These are phyloP conservation scores for Agrilus mali DNA, from an alignment of 2,888 invertebrate species.

Conservation along the genomic window DNA sequence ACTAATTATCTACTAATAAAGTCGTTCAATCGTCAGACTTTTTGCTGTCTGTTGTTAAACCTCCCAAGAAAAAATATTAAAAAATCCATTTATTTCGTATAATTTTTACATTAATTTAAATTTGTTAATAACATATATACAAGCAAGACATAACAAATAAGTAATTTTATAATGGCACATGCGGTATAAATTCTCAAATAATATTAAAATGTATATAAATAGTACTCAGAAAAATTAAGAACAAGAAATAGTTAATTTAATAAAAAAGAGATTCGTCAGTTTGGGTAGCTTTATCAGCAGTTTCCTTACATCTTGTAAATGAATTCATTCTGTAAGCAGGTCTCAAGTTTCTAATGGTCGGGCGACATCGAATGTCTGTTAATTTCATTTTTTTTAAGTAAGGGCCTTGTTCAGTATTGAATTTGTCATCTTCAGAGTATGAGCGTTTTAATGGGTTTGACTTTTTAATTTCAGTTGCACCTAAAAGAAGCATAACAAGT, in stretches of 20 bases:
- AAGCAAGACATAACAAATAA: too few relatives aligned
- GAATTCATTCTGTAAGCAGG: conserved; percentile 6
- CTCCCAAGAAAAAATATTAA: too few relatives aligned
- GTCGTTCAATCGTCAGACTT: too few relatives aligned
- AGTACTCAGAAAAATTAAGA: too few relatives aligned
- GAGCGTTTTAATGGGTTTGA: conserved; percentile 2
- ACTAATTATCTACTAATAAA: too few relatives aligned
- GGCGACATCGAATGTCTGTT: conserved; percentile 24
- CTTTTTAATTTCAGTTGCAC: neutral
- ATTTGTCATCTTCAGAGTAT: conserved; percentile 2
- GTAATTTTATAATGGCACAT: too few relatives aligned
- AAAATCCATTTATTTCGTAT: too few relatives aligned
- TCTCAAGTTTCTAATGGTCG: conserved; percentile 19
- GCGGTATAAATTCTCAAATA: too few relatives aligned
- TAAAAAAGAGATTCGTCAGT: conserved; percentile 16
- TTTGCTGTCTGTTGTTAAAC: too few relatives aligned
- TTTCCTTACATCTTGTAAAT: conserved; percentile 7
- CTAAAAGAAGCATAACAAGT: neutral
- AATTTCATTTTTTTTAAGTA: conserved; percentile 21
- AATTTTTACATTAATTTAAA: too few relatives aligned
- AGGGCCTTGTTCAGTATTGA: conserved; percentile 4
- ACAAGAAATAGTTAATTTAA: neutral
- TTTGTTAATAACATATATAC: too few relatives aligned
- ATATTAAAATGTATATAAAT: too few relatives aligned
- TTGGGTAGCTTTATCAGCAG: conserved; percentile 24